These are phyloP conservation scores for Hydrotaea diabolus DNA, from an alignment of 2,888 invertebrate genomes.

Conservation along the genomic window DNA sequence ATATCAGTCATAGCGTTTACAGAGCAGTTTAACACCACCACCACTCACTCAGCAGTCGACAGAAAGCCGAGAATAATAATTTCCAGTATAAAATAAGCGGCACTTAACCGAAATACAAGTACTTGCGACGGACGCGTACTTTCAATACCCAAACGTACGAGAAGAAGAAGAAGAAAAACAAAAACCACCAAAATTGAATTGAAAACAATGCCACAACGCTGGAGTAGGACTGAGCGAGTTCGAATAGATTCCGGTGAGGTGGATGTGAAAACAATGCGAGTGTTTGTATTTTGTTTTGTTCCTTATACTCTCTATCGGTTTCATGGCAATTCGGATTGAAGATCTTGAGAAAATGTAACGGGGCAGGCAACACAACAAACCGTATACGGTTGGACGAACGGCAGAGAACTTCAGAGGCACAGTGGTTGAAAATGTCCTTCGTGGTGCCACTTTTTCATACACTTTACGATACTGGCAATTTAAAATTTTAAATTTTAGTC, in stretches of 20 bases:
- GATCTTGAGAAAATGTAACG: conserved; percentile 16
- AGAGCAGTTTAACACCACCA: conserved; percentile 56
- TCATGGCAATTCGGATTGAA: background rate
- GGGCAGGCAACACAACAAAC: background rate
- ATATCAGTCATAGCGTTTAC: conserved; percentile 48
- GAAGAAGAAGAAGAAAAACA: background rate
- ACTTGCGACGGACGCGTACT: background rate
- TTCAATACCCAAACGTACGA: too few relatives aligned
- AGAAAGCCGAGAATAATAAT: conserved; percentile 37
- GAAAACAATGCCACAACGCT: background rate
- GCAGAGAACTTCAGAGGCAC: background rate
- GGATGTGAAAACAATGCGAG: conserved; percentile 15
- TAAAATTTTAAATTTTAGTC: too few relatives aligned
- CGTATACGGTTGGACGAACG: background rate
- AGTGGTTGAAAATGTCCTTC: conserved; percentile 15
- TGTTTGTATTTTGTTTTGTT: too few relatives aligned
- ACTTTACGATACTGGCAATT: too few relatives aligned
- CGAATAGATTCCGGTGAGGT: conserved; percentile 15
- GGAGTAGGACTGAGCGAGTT: background rate
- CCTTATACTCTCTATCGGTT: background rate
- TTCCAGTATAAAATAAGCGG: conserved; percentile 37
- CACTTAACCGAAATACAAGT: conserved; percentile 18
- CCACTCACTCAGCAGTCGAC: too few relatives aligned
- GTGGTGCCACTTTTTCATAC: too few relatives aligned
- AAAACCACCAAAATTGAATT: conserved; percentile 8